Percentiles rank a stretch among this genome's conserved stretches.
These are phyloP conservation scores for Orthosia incerta DNA, from an alignment of 2,888 invertebrate genomes.

Conservation along the genomic window DNA sequence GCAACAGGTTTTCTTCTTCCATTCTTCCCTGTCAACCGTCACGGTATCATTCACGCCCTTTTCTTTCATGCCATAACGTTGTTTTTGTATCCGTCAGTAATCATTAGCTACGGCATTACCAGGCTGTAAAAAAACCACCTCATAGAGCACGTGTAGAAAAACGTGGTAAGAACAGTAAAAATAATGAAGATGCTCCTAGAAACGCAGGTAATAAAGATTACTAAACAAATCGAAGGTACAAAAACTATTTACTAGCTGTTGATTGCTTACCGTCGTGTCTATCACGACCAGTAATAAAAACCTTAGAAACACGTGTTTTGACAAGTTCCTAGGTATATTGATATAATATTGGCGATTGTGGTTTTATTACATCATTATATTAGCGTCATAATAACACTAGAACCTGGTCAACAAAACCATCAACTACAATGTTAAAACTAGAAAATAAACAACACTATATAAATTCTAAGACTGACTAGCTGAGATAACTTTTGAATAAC, in stretches of 20 bases:
- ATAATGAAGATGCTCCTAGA: conserved; percentile 19
- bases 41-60: too few species aligned
- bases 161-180: conserved; percentile 19
- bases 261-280: conserved; percentile 35
- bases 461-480: not conserved
- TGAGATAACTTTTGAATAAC: not conserved
- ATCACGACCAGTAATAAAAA: conserved; percentile 54
- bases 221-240: conserved; percentile 36
- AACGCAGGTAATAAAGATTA: conserved; percentile 19
- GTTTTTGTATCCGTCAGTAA: too few species aligned
- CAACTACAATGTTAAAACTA: not conserved
- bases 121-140: not conserved
- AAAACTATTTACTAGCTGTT: conserved; percentile 52
- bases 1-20: too few species aligned
- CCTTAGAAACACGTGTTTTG: conserved; percentile 15
- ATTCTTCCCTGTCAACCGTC: too few species aligned
- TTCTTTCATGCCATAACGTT: too few species aligned
- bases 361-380: conserved; percentile 2
- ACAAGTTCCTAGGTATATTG: conserved; percentile 2
- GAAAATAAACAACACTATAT: not conserved
- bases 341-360: not conserved
- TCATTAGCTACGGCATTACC: too few species aligned
- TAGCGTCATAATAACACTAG: not conserved
- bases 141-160: conserved; percentile 22
- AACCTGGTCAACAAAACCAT: not conserved